phyloP scores from a whole-genome alignment of 2,113 vertebrate genomes.

The Murina feae region DNA sequence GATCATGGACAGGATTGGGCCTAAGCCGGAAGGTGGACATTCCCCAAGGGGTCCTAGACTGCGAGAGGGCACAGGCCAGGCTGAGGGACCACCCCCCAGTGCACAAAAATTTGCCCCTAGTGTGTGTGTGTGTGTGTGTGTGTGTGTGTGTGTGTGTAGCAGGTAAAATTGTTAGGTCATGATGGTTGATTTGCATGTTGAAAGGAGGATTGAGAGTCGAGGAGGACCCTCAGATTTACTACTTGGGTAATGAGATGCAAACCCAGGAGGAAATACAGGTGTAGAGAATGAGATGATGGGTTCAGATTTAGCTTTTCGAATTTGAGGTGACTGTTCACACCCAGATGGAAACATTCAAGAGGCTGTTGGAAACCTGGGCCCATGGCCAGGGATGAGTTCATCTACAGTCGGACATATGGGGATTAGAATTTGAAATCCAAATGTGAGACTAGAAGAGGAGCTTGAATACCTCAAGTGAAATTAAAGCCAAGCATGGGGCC shows the following conservation, averaged over 20 bases:
- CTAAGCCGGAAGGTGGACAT: too few relatives aligned
- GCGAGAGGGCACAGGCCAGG: too few relatives aligned
- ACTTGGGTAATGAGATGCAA: background rate
- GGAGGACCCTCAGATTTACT: background rate
- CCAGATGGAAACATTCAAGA: conserved; percentile 39
- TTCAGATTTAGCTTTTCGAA: background rate
- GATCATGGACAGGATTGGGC: too few relatives aligned
- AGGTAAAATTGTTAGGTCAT: background rate
- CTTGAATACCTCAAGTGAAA: background rate
- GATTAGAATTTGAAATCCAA: background rate
- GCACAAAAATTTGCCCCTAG: too few relatives aligned
- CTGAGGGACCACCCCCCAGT: too few relatives aligned
- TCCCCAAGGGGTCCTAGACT: too few relatives aligned
- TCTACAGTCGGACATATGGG: background rate
- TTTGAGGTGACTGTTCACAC: background rate
- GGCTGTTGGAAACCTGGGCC: background rate
- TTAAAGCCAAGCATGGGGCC: background rate
- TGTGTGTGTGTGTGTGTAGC: too few relatives aligned
- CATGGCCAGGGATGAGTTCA: conserved; percentile 8
- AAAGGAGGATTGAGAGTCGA: background rate
- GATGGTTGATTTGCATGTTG: background rate
- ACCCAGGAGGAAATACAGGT: background rate
- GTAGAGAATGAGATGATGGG: background rate
- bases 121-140: too few relatives aligned
- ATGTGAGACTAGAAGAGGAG: background rate